Evolutionary conservation across 2,888 invertebrate genomes (phyloP).

Genomic region (Belgica antarctica): DNA sequence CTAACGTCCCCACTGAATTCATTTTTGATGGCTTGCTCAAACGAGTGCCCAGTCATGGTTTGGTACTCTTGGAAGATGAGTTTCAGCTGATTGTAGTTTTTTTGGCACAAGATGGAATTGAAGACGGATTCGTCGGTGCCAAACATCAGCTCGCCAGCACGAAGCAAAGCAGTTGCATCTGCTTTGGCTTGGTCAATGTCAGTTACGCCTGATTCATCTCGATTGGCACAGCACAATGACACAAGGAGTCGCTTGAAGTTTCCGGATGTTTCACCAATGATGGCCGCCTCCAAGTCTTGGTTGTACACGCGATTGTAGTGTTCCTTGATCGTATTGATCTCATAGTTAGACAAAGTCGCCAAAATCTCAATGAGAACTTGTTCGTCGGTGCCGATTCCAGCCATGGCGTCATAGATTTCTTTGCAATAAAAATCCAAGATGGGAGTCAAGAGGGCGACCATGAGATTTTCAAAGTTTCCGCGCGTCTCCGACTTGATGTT

Average conservation of each 20-base stretch:
- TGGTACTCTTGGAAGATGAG: slow-evolving; percentile 48
- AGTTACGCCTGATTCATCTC: slow-evolving; percentile 71
- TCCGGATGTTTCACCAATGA: slow-evolving; percentile 86
- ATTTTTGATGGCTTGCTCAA: slow-evolving; percentile 57
- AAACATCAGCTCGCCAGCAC: slow-evolving; percentile 66
- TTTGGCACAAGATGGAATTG: slow-evolving; percentile 77
- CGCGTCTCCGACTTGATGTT: slow-evolving; percentile 85
- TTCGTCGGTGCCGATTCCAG: slow-evolving; percentile 80
- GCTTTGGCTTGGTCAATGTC: slow-evolving; percentile 69
- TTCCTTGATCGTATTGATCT: slow-evolving; percentile 74
- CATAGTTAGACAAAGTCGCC: slow-evolving; percentile 81
- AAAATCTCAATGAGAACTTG: slow-evolving; percentile 85
- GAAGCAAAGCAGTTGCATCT: slow-evolving; percentile 77
- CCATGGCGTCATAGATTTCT: slow-evolving; percentile 78
- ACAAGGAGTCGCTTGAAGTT: slow-evolving; percentile 87
- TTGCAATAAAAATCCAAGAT: slow-evolving; percentile 80
- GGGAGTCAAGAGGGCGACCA: slow-evolving; percentile 82
- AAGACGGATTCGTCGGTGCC: slow-evolving; percentile 87
- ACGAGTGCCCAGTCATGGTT: slow-evolving; percentile 59
- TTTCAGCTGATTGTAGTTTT: slow-evolving; percentile 65
- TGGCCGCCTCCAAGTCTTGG: slow-evolving; percentile 74
- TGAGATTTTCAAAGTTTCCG: slow-evolving; percentile 81
- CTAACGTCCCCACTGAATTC: slow-evolving; percentile 58
- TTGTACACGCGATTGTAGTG: slow-evolving; percentile 78
- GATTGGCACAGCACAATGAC: slow-evolving; percentile 71